Evolutionary conservation across 2,113 vertebrate genomes (phyloP).

Genomic region (Sula dactylatra): DNA sequence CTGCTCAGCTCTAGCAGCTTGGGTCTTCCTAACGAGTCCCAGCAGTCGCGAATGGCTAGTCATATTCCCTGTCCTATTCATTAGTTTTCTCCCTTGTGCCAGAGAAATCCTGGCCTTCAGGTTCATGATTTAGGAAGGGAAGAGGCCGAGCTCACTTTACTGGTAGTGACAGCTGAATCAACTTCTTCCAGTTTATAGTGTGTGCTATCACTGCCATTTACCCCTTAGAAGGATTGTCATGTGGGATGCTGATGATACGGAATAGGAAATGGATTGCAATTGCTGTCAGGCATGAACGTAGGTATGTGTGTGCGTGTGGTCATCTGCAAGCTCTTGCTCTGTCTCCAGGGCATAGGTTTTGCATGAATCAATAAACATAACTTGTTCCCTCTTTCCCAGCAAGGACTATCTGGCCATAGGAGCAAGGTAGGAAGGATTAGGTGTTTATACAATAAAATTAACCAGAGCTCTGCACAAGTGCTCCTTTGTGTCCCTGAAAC

Average conservation of each 20-base stretch:
- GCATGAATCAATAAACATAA: not conserved
- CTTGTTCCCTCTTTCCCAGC: not conserved
- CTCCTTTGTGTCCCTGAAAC: slow-evolving; percentile 40
- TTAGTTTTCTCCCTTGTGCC: not conserved
- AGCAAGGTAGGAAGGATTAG: slow-evolving; percentile 30
- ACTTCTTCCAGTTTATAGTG: not conserved
- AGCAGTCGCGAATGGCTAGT: not conserved
- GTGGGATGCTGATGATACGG: not conserved
- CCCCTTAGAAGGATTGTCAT: not conserved
- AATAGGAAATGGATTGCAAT: not conserved
- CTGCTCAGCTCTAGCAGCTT: not conserved
- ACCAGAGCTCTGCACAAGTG: slow-evolving; percentile 1
- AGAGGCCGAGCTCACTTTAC: not conserved
- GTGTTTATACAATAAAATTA: slow-evolving; percentile 41
- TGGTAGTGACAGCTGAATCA: not conserved
- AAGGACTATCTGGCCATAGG: not conserved
- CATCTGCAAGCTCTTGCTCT: not conserved
- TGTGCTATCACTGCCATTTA: not conserved
- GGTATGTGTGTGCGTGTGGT: not conserved
- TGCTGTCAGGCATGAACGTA: not conserved
- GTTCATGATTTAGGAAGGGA: not conserved
- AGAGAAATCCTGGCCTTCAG: not conserved
- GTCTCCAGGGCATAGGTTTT: not conserved
- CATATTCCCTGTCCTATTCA: not conserved
- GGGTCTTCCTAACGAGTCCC: not conserved